Conservation (phyloP, 2,888 invertebrate species). For the Thumatha senex region DNA sequence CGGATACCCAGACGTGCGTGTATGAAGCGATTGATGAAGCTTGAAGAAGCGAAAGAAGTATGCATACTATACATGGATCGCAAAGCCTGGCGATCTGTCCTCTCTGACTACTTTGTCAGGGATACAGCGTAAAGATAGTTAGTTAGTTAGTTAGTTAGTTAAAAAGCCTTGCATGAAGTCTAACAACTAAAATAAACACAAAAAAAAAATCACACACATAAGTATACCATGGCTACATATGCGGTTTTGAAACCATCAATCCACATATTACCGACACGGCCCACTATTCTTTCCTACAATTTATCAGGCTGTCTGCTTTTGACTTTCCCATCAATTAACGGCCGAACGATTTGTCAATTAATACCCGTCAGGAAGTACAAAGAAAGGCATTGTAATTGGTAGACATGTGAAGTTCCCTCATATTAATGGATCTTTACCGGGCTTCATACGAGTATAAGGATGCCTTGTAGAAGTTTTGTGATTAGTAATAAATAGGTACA, state of each 20-base stretch:
- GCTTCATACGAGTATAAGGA: too few relatives aligned
- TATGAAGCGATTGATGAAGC: too few relatives aligned
- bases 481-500: too few relatives aligned
- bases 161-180: too few relatives aligned
- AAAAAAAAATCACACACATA: background rate
- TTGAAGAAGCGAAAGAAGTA: too few relatives aligned
- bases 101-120: too few relatives aligned
- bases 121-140: too few relatives aligned
- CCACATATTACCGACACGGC: slow-evolving; percentile 15
- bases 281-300: slow-evolving; percentile 33
- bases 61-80: too few relatives aligned
- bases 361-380: slow-evolving; percentile 56
- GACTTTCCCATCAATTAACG: slow-evolving; percentile 50
- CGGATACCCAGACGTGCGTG: too few relatives aligned
- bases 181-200: background rate
- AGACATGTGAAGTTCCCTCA: slow-evolving; percentile 54
- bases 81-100: too few relatives aligned
- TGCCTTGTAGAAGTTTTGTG: too few relatives aligned
- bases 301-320: slow-evolving; percentile 42
- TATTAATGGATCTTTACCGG: slow-evolving; percentile 60
- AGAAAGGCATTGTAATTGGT: slow-evolving; percentile 58
- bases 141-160: too few relatives aligned
- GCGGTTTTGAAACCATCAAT: slow-evolving; percentile 14
- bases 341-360: slow-evolving; percentile 61
- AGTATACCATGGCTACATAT: background rate